phyloP scores from a whole-genome alignment of 2,888 invertebrate species.

The Cataglyphis rosenhaueri region DNA sequence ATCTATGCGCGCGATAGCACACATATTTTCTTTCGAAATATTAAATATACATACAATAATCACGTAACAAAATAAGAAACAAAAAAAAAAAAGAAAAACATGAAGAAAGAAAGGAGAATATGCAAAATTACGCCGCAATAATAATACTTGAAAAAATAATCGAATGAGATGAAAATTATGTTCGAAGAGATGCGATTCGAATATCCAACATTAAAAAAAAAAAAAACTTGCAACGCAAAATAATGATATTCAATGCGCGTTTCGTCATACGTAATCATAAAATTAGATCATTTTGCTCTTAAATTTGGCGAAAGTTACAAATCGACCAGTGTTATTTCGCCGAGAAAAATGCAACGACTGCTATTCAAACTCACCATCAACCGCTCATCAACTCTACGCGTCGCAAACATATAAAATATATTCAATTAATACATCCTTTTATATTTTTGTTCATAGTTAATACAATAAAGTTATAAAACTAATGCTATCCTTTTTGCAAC shows the following conservation, averaged over 20 bases:
- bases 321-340: neutral
- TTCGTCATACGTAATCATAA: neutral
- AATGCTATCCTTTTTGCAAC: neutral
- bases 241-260: neutral
- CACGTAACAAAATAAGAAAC: neutral
- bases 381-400: constrained; percentile 15
- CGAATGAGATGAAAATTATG: neutral
- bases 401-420: neutral
- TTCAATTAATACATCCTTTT: neutral
- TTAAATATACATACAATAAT: neutral
- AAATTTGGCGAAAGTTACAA: neutral
- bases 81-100: neutral
- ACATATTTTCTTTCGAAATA: neutral
- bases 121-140: neutral
- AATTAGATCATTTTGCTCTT: neutral
- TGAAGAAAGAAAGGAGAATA: neutral
- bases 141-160: neutral
- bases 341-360: constrained; percentile 18
- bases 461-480: neutral
- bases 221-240: neutral
- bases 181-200: neutral
- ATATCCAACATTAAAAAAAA: neutral
- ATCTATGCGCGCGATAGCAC: neutral
- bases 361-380: constrained; percentile 4
- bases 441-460: neutral